These are phyloP conservation scores for Sepiola atlantica DNA, from an alignment of 2,888 invertebrate genomes.

Conservation along the genomic window DNA sequence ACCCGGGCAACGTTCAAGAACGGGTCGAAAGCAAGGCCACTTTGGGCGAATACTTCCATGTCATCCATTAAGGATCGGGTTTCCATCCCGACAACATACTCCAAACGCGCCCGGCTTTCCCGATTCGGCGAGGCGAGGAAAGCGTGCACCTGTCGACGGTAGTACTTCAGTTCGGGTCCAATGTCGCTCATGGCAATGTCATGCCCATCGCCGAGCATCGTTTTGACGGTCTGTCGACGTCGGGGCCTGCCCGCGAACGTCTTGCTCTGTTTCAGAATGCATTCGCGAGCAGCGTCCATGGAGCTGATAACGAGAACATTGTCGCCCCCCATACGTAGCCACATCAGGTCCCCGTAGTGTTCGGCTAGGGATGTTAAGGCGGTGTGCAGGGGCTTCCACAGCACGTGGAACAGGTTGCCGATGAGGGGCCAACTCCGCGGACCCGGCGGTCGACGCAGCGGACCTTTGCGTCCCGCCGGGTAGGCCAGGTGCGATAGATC, in stretches of 20 bases:
- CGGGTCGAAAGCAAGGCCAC: conserved; percentile 51
- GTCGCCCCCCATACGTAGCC: conserved; percentile 52
- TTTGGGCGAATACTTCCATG: conserved; percentile 48
- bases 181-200: conserved; percentile 55
- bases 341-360: conserved; percentile 52
- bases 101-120: conserved; percentile 50
- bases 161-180: conserved; percentile 53
- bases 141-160: conserved; percentile 53
- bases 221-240: conserved; percentile 53
- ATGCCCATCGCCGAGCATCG: conserved; percentile 52
- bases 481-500: not conserved
- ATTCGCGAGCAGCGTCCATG: conserved; percentile 53
- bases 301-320: conserved; percentile 54
- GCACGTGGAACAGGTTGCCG: conserved; percentile 53
- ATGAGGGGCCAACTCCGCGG: conserved; percentile 52
- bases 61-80: conserved; percentile 50
- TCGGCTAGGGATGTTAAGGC: conserved; percentile 52
- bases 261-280: conserved; percentile 52
- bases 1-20: conserved; percentile 53
- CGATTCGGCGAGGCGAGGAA: conserved; percentile 54
- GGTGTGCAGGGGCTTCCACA: conserved; percentile 53
- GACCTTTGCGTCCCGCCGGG: not conserved
- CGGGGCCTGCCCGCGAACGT: conserved; percentile 54
- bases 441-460: conserved; percentile 51
- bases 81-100: conserved; percentile 51